phyloP scores from a whole-genome alignment of 92 coral and sea anemone species.

The Meandrina meandrites region DNA sequence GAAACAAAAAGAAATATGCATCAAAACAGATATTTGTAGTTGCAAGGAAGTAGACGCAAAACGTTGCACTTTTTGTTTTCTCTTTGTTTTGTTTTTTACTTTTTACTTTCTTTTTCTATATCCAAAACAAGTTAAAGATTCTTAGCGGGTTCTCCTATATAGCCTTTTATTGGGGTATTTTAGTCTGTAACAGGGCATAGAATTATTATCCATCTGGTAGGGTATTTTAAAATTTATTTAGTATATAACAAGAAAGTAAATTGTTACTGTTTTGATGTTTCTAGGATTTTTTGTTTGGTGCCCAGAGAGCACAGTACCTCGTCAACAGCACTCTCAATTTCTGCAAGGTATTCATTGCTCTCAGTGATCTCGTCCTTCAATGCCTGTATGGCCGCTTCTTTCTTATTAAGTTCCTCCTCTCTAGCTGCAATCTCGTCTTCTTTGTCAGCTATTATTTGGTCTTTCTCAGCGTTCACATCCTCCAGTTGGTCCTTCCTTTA shows the following conservation, averaged over 20 bases:
- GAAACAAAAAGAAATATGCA: neutral
- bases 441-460: constrained; percentile 77
- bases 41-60: too few species aligned
- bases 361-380: constrained; percentile 89
- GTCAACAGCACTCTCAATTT: constrained; percentile 80
- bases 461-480: constrained; percentile 74
- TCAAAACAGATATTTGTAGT: neutral
- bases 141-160: too few species aligned
- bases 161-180: too few species aligned
- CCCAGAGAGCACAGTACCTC: constrained; percentile 42
- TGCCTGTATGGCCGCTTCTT: constrained; percentile 80
- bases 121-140: neutral
- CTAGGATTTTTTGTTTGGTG: neutral
- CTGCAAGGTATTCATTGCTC: constrained; percentile 80
- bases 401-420: constrained; percentile 76
- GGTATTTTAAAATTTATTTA: too few species aligned
- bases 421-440: constrained; percentile 76
- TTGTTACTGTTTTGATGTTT: neutral
- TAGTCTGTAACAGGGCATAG: too few species aligned
- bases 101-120: neutral
- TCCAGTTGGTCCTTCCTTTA: constrained; percentile 76
- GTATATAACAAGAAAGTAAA: neutral
- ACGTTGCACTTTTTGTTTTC: neutral
- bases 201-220: too few species aligned
- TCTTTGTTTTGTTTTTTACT: neutral